Evolutionary conservation across 2,113 vertebrate species (phyloP), one percentile per base, ranked within the genome.

Genomic region (Anarhynchus alexandrinus): DNA sequence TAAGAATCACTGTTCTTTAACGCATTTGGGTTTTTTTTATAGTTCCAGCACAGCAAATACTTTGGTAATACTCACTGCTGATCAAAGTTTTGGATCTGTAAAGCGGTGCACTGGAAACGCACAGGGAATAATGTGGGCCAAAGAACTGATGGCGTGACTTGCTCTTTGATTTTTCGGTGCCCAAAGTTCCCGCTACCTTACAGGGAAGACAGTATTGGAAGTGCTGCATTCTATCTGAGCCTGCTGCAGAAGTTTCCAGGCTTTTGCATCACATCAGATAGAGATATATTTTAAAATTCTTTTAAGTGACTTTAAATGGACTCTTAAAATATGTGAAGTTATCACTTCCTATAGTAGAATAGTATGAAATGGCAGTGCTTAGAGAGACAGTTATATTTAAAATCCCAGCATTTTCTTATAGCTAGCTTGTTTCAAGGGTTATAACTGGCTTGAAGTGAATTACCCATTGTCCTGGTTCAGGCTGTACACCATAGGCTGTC

Each of bases 351-450:
- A 8, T 61, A 66, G 51, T 34, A 77, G 54, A 90, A 58, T 6
- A 38, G 40, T 38, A 17, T 58, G 67, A 72, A 92, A 73, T 1
- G 47, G 27, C 71, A 90, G 45, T 38, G 20, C 58, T 80, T 66
- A 58, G 54, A 51, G 59, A 81, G 54, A 54, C 23, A 40, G 62
- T 49, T 96, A 40, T 47, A 79, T 86, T 69, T 93, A 70, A 95
- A 90, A 80, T 55, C 19, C 52, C 47, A 32, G 15, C 10, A 45
- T 59, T 79, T 95, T 91, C 54, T 80, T 72, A 30, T 6, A 62
- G 17, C 11, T n/a, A 71, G 12, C 17, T 88, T 73, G 20, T 87
- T 85, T 79, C 19, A 61, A 82, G 82, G 43, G 5, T 72, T 85
- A 4, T 27, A 72, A 52, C 40, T 42, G 36, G 6, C 34, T 71